Evolutionary conservation across 2,888 invertebrate genomes (phyloP).

Genomic region (Lochmaea crataegi): DNA sequence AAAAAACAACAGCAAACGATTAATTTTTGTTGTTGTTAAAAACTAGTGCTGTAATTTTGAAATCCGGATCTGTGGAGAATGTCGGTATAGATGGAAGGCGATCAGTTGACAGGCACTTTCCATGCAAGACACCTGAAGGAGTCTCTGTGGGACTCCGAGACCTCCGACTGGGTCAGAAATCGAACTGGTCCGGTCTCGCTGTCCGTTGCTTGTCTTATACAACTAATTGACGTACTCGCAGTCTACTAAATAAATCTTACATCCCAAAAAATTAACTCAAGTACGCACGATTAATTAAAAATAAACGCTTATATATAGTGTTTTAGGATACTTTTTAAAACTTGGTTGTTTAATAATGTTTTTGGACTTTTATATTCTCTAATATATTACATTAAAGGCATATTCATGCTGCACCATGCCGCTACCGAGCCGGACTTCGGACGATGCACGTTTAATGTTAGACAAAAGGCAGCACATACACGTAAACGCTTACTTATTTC

Average conservation of each 20-base stretch:
- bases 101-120: slow-evolving; percentile 64
- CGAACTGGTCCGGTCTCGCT: slow-evolving; percentile 54
- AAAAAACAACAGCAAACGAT: not conserved
- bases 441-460: too few species aligned
- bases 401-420: too few species aligned
- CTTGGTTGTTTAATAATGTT: not conserved
- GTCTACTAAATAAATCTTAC: slow-evolving; percentile 40
- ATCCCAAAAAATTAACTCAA: slow-evolving; percentile 18
- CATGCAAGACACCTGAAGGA: slow-evolving; percentile 50
- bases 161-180: slow-evolving; percentile 56
- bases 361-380: not conserved
- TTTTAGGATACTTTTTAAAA: not conserved
- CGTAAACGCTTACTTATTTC: too few species aligned
- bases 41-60: not conserved
- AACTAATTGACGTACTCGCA: slow-evolving; percentile 46
- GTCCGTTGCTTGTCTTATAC: slow-evolving; percentile 52
- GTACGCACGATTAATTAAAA: not conserved
- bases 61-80: slow-evolving; percentile 12
- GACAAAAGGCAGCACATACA: too few species aligned
- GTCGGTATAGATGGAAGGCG: slow-evolving; percentile 50
- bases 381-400: not conserved
- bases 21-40: not conserved
- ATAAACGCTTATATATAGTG: not conserved
- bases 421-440: too few species aligned
- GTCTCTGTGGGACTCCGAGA: slow-evolving; percentile 49